Base-by-base conservation (phyloP, 1,140 invertebrate genomes). In the Drosophila busckii region DNA sequence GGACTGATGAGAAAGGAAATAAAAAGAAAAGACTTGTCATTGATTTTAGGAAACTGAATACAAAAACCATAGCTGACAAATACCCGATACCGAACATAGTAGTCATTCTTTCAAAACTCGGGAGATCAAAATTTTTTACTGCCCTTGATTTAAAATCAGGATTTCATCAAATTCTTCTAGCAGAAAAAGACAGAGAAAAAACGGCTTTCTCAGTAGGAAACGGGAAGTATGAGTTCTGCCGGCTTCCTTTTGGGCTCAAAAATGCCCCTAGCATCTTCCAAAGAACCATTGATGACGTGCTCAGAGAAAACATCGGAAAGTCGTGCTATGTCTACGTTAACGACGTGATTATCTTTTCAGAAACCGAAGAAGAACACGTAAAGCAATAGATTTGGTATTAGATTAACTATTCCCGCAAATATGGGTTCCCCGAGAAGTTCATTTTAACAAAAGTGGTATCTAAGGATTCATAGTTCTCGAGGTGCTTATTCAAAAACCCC, bases 51-150 rank as follows among this genome's bases (percentile, higher is more conserved):
- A 82, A 75, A 34, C 26, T 87, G 9, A 87, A 88, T 42, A 62
- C 71, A 16, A 69, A 67, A 15, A 86, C 70, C 1, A 63, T 87
- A 10, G 62, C 38, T 6, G 83, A 87, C 42, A 60, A 52, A 10
- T 91, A 88, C 75, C 89, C 89, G 2, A 60, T 91, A 3, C 90
- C 90, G 0, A 76, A 87, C 13, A 89, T 90, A 29, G 35, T n/a
- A n/a, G n/a, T n/a, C n/a, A n/a, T n/a, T n/a, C n/a, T n/a, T n/a
- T n/a, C n/a, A n/a, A n/a, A n/a, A n/a, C n/a, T n/a, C n/a, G n/a
- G n/a, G n/a, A n/a, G n/a, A n/a, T n/a, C n/a, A n/a, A n/a, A n/a
- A n/a, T 88, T 78, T 49, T 89, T 90, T 53, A 68, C 70, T 3
- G 76, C 76, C 0, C 44, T 90, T 1, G 89, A 91, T 70, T 32